phyloP scores from a whole-genome alignment of 2,888 invertebrate genomes.

The Metellina segmentata region DNA sequence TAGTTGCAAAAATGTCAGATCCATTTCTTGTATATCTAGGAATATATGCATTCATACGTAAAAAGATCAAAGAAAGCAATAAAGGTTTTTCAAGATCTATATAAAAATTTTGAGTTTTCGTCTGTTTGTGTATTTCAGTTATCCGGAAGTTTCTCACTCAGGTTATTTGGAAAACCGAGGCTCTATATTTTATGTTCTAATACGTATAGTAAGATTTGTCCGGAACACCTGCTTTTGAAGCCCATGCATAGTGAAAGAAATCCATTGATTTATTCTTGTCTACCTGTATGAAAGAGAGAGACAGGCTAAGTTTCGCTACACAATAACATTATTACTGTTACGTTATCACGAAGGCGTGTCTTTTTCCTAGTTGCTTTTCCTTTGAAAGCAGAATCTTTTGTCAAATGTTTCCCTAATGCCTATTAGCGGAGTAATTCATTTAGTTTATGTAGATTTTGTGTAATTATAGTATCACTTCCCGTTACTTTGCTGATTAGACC shows the following conservation, averaged over 20 bases:
- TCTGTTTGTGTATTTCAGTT: too few species aligned
- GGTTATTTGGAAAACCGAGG: too few species aligned
- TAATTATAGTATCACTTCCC: background rate
- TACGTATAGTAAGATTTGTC: background rate
- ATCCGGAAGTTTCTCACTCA: too few species aligned
- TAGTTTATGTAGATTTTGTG: background rate
- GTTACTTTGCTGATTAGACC: background rate
- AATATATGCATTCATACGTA: too few species aligned
- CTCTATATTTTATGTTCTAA: too few species aligned
- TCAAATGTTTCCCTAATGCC: background rate
- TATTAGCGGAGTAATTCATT: background rate
- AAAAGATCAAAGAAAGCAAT: too few species aligned
- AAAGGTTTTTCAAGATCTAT: too few species aligned
- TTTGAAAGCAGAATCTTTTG: background rate
- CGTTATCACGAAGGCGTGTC: background rate
- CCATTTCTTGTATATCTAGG: too few species aligned
- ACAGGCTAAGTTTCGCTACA: background rate
- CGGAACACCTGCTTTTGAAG: background rate
- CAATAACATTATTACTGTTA: background rate
- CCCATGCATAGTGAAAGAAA: background rate
- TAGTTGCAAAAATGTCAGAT: too few species aligned
- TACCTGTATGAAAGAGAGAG: background rate
- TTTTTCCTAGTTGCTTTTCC: background rate
- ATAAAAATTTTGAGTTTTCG: too few species aligned
- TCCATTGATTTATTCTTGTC: slow-evolving; percentile 1